phyloP scores from a whole-genome alignment of 2,888 invertebrate genomes.

The Ochropleura leucogaster region DNA sequence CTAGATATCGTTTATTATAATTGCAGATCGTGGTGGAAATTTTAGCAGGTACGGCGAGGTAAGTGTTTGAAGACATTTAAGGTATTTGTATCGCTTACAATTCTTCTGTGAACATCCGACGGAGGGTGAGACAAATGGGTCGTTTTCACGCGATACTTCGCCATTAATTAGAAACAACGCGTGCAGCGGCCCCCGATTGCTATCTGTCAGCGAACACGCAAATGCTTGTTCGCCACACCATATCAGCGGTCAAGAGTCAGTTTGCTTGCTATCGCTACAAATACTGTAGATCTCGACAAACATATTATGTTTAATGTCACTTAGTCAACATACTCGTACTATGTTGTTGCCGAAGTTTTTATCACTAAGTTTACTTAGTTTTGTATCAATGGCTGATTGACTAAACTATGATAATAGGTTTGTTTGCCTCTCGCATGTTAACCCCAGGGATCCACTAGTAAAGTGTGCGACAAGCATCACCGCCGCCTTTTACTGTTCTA shows the following conservation, averaged over 20 bases:
- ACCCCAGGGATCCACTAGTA: constrained; percentile 34
- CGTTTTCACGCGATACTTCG: constrained; percentile 84
- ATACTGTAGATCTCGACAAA: constrained; percentile 23
- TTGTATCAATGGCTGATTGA: constrained; percentile 20
- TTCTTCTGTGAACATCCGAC: constrained; percentile 88
- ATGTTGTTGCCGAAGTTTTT: neutral
- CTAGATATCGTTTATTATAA: constrained; percentile 84
- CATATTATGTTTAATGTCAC: constrained; percentile 27
- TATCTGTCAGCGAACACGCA: constrained; percentile 87
- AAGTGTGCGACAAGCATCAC: constrained; percentile 29
- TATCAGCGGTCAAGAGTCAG: constrained; percentile 59
- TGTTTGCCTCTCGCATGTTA: constrained; percentile 1
- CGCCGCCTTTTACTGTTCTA: constrained; percentile 48
- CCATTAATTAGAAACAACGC: constrained; percentile 87
- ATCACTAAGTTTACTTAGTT: neutral
- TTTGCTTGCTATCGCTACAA: constrained; percentile 42
- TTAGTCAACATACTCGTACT: neutral
- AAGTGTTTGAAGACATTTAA: constrained; percentile 87
- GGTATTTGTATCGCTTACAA: constrained; percentile 88
- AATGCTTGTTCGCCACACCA: constrained; percentile 75
- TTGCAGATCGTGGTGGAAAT: constrained; percentile 80
- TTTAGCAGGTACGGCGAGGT: constrained; percentile 76
- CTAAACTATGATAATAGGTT: constrained; percentile 2
- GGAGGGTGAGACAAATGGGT: constrained; percentile 84
- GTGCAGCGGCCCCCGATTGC: constrained; percentile 82